Conservation (phyloP, 2,113 vertebrate genomes). For the Uropsilus gracilis region DNA sequence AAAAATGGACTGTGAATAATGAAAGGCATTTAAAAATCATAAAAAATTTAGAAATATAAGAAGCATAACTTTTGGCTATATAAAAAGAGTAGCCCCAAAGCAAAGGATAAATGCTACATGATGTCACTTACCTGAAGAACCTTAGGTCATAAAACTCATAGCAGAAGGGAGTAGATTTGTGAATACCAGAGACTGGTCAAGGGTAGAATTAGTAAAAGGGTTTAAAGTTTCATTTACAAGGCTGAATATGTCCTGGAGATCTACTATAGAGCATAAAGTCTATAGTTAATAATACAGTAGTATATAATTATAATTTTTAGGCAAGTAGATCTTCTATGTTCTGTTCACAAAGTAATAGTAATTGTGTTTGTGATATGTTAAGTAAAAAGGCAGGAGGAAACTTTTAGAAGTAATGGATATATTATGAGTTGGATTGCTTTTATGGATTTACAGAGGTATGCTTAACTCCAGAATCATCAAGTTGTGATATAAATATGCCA, state of each 20-base stretch:
- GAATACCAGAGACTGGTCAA: background rate
- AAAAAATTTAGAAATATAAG: background rate
- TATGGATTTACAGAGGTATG: background rate
- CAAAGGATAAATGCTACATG: background rate
- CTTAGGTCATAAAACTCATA: background rate
- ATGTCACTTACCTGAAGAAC: background rate
- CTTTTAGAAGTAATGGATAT: background rate
- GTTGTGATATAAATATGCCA: background rate
- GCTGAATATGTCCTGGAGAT: background rate
- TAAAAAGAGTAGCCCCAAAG: background rate
- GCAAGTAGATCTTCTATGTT: background rate
- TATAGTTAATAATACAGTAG: background rate
- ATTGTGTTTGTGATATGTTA: background rate
- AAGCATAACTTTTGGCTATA: background rate
- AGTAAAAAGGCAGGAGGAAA: background rate
- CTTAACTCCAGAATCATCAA: background rate
- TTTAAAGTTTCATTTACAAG: background rate
- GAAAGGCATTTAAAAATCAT: background rate
- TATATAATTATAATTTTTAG: background rate
- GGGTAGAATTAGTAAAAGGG: background rate
- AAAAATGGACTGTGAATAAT: background rate
- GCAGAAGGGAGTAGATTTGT: background rate
- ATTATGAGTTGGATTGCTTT: background rate
- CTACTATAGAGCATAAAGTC: background rate
- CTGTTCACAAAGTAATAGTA: background rate